Conservation (phyloP, 1,140 invertebrate genomes). For the Polypedilum vanderplanki region DNA sequence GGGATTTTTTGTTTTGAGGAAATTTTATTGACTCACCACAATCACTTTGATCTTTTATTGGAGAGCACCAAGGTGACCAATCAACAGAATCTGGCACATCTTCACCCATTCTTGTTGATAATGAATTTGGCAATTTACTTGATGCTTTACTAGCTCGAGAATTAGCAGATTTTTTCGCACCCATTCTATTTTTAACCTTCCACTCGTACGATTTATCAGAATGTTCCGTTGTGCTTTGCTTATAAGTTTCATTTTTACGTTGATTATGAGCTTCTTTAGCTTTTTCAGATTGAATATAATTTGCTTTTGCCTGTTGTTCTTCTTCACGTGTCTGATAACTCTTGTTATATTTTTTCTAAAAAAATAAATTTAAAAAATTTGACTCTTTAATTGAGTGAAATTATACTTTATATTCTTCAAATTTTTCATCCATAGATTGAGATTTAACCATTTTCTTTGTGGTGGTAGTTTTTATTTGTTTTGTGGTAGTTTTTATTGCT, state of each 20-base stretch:
- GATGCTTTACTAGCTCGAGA: not conserved
- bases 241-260: not conserved
- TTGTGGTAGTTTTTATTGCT: no score
- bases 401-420: not conserved
- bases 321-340: not conserved
- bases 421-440: no score
- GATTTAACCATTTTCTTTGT: no score
- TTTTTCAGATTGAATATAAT: not conserved
- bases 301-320: not conserved
- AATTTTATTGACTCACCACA: no score
- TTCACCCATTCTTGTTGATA: not conserved
- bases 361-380: not conserved
- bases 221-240: not conserved
- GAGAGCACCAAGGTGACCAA: not conserved
- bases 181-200: constrained; percentile 1
- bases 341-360: not conserved
- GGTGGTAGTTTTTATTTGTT: no score
- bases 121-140: not conserved
- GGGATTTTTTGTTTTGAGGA: no score
- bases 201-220: not conserved
- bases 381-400: not conserved
- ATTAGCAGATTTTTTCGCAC: not conserved
- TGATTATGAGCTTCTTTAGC: not conserved
- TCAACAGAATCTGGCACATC: not conserved
- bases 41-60: not conserved